Base-by-base conservation (phyloP, 2,797 vertebrate species). In the Helostoma temminkii region DNA sequence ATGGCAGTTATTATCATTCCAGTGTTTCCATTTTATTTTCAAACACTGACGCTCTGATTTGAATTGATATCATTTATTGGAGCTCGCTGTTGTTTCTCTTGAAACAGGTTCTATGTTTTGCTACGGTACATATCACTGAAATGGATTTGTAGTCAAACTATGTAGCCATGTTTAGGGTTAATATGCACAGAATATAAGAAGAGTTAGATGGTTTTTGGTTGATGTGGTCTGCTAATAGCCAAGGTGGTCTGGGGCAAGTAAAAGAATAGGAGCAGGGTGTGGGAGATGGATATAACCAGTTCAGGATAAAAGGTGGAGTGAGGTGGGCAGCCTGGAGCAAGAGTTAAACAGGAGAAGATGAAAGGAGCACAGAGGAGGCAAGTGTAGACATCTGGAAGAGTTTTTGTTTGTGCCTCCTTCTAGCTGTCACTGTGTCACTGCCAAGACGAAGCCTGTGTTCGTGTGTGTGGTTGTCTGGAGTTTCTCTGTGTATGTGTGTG, bases 301-400 rank as follows among this genome's bases (percentile, higher is more conserved):
- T 26, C 28, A 68, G 68, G 76, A 75, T 80, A 59, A 78, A 54
- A 74, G 57, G 76, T 48, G 59, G 64, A 25, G 48, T 25, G 71
- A 62, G n/a, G 25, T 63, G 32, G 57, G 63, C n/a, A 43, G 60
- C 16, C 5, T 28, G 21, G 34, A 68, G 57, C 45, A 74, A 81
- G 71, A 73, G 70, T 71, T 76, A 77, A 47, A 71, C 61, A 69
- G 79, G 78, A 78, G 66, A 67, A 84, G 65, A 85, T 81, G 37
- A 76, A 72, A 80, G 65, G 47, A 68, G 45, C 48, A 47, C 39
- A 48, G 71, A 36, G 28, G 64, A 78, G 67, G 66, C 55, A 10
- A 65, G 45, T 49, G 43, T 5, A 19, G 71, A 85, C 89, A 92
- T 91, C 87, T 92, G 88, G 88, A 89, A 89, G 83, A 87, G 84